Evolutionary conservation across 1,140 invertebrate genomes (phyloP).

Genomic region (Antheraea pernyi): DNA sequence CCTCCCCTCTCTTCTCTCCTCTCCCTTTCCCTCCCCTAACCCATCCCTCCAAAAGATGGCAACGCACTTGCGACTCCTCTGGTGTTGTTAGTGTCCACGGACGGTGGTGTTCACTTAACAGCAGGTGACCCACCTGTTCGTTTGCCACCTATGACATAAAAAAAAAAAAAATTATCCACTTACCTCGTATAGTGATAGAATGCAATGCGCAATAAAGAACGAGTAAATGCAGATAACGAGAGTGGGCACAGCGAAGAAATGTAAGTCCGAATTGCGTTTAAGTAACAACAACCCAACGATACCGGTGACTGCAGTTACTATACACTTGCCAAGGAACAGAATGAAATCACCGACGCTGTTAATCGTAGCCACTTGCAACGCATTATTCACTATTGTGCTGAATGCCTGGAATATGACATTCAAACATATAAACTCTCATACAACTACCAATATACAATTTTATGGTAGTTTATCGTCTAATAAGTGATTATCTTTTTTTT

Average conservation of each 20-base stretch:
- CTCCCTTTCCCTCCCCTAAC: no score
- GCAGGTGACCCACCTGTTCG: no score
- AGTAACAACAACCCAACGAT: constrained; percentile 87
- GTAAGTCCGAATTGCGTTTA: constrained; percentile 84
- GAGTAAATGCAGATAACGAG: constrained; percentile 93
- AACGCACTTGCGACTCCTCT: no score
- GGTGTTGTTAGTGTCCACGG: no score
- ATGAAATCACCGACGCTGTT: constrained; percentile 97
- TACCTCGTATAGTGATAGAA: constrained; percentile 96
- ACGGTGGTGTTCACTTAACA: no score
- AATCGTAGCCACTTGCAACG: constrained; percentile 92
- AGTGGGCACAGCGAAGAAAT: constrained; percentile 92
- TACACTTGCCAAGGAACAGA: constrained; percentile 94
- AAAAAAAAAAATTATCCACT: constrained; percentile 12
- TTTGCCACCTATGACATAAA: no score
- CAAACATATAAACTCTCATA: background rate
- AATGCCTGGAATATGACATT: constrained; percentile 84
- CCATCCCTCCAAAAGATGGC: no score
- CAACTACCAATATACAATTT: no score
- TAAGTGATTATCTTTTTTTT: no score
- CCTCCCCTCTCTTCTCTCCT: no score
- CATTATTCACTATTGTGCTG: constrained; percentile 89
- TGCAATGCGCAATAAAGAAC: constrained; percentile 95
- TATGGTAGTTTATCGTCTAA: no score
- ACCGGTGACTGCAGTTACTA: constrained; percentile 90